Evolutionary conservation across 2,797 vertebrate species (phyloP).

Genomic region (Pygocentrus nattereri): DNA sequence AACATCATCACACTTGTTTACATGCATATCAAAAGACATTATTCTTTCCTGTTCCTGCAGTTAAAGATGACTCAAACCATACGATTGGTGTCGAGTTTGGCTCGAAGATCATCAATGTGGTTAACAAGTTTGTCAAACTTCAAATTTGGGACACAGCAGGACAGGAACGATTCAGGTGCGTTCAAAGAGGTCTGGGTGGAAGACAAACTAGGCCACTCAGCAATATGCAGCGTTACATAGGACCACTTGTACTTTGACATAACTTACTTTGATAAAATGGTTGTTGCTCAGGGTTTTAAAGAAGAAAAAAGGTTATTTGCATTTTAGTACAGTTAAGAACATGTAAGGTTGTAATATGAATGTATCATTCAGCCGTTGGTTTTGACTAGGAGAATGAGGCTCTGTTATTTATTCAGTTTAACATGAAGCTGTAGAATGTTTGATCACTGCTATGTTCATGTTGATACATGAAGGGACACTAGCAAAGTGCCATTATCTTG

Average conservation of each 20-base stretch:
- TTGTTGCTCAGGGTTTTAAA: neutral
- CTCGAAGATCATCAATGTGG: slow-evolving; percentile 92
- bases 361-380: neutral
- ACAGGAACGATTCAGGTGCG: slow-evolving; percentile 91
- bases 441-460: neutral
- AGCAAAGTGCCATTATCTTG: neutral
- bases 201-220: neutral
- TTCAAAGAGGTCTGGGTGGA: neutral
- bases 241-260: neutral
- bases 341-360: neutral
- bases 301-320: neutral
- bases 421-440: neutral
- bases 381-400: neutral
- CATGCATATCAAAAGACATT: neutral
- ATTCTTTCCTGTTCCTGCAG: slow-evolving; percentile 66
- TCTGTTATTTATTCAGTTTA: neutral
- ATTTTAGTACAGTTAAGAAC: neutral
- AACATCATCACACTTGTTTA: neutral
- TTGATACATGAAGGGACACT: neutral
- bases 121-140: slow-evolving; percentile 92
- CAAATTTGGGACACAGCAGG: slow-evolving; percentile 96
- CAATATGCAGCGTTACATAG: neutral
- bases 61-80: slow-evolving; percentile 96
- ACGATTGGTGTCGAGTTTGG: slow-evolving; percentile 96
- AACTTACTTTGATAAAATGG: neutral